Evolutionary conservation across 1,140 invertebrate species (phyloP), one percentile per base, ranked within the genome.

Genomic region (Papilio machaon): DNA sequence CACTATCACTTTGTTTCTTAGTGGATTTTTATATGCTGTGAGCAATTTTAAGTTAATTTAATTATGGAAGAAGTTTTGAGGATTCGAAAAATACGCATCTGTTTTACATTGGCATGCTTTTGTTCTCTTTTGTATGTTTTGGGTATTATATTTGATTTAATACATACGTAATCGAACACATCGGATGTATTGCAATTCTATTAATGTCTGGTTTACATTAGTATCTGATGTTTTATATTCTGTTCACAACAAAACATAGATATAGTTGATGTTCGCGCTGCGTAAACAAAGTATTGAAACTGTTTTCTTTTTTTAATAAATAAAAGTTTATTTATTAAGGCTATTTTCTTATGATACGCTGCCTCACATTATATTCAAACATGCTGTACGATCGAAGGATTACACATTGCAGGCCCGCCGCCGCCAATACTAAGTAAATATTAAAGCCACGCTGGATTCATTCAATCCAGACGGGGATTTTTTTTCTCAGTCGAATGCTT

Each of bases 401-500:
- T 35, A 15, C 64, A 70, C 30, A 70, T 0, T 35, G 64, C 64
- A 70, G 13, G 64, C 30, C 19, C 7, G 47, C 54, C 7, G 17
- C n/a, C 54, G n/a, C 54, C 54, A 43, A 4, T 7, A 7, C 6
- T 17, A n/a, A n/a, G 7, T 58, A 64, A 64, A 70, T 70, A 70
- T 70, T 70, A 70, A 70, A 70, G 64, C 64, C 64, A 70, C 30
- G 64, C 64, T 30, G 10, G 30, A 70, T 70, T 70, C 64, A 70
- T 70, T 70, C 47, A 76, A 76, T 76, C 74, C 74, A 46, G 46
- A 30, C 74, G 46, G 74, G 8, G 19, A 52, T 74, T 76, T 76
- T 76, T 76, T 70, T 70, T 70, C 64, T 70, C 17, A 13, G 64
- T 84, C 77, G 83, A 84, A 84, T 83, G 83, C 82, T 85, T 82